Evolutionary conservation across 2,888 invertebrate species (phyloP), one percentile per base, ranked within the genome.

Genomic region (Galeopsomyia nigrocyanea): DNA sequence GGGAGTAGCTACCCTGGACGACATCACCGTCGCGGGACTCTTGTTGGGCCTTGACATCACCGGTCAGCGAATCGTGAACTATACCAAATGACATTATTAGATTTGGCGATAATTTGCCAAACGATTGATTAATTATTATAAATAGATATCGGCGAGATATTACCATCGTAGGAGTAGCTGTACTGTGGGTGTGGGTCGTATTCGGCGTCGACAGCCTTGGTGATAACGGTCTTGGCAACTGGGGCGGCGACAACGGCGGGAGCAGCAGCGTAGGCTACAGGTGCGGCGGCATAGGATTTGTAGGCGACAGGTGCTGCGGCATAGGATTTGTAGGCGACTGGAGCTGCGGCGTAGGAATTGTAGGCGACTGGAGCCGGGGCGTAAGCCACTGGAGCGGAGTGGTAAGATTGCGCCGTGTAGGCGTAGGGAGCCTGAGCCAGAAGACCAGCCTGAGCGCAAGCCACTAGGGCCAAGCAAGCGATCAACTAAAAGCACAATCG

Each of bases 391-490:
- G 31, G 31, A 31, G 31, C 31, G 31, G 31, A 5, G 31, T 31
- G 31, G 7, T 31, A 31, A 31, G 31, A 3, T 7, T 31, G 31
- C 7, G 31, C 31, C 7, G 31, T 31, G 31, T 31, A 31, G 31
- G 31, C 31, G 31, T 5, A 7, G 7, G 31, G 31, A 31, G 31
- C 31, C 3, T 3, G 31, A 31, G 31, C 39, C 7, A 89, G 80
- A 2, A 87, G 71, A 46, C 88, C 90, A 2, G 88, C 89, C 71
- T 88, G 89, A 22, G 89, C 88, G 39, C 84, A 79, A 2, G 89
- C 89, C 78, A 89, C 49, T 85, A 88, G 46, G 82, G 84, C 10
- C 85, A 87, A 57, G 87, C 87, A 66, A 60, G 87, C 80, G 77
- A 87, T 78, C 67, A 89, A 82, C 90, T 90, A 84, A 39, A 83